Base-by-base conservation (phyloP, 2,888 invertebrate genomes). In the Lottia gigantea region DNA sequence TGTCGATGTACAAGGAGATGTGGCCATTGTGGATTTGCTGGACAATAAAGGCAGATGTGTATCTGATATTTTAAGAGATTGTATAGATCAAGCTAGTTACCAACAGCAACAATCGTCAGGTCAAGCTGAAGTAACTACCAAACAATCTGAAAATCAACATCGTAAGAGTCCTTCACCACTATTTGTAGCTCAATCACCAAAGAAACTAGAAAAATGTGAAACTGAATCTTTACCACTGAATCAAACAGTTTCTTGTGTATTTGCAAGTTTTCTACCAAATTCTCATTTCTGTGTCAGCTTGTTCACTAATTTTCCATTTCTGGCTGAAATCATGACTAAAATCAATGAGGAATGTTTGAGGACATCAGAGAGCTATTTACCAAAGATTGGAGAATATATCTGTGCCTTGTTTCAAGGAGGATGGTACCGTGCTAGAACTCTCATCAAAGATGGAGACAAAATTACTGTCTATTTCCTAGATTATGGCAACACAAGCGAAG, bases 401-500 rank as follows among this genome's bases (percentile, higher is more conserved):
- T 75, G 74, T 31, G 78, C 79, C 0, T 65, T 71, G 66, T 72
- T 67, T 31, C 82, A 82, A 26, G 62, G 72, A 1, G 68, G 69
- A 11, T 84, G 84, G 84, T 82, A 81, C 69, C 71, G 84, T 25
- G 83, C 78, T 12, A 74, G 76, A 45, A 79, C 82, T 15, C 47
- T 73, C 12, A 61, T 71, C 14, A 46, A 80, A 2, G 61, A 68
- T 14, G 68, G 73, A 14, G 68, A 61, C 16, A 70, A 73, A 4
- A 78, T 73, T 46, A 68, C 68, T 7, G 73, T 82, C 2, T 69
- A 64, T 19, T 87, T 82, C 71, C 68, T 86, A 14, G 87, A 87
- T 76, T 86, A 82, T 74, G 85, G 86, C 0, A 87, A 87, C 74
- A 62, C 66, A 11, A 82, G 84, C 47, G 64, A 62, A 31, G 76